Base-by-base conservation (phyloP, 2,888 invertebrate genomes). In the Aradus depressus region DNA sequence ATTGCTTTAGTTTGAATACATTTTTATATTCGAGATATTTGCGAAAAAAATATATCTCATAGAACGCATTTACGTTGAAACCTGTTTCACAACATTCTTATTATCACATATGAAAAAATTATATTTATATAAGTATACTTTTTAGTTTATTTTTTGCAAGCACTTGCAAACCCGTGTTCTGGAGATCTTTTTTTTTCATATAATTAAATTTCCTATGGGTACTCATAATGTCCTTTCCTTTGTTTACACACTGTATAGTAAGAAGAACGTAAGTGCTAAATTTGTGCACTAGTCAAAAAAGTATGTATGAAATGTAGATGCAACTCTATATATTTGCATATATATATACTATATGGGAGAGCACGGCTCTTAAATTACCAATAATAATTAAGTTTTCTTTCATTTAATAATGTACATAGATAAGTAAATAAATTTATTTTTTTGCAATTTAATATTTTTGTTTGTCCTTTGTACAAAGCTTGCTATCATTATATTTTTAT, bases 381-480 rank as follows among this genome's bases (percentile, higher is more conserved):
- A 39, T 49, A 49, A 49, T 41, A 41, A 22, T 49, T 41, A 26
- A 41, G 32, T 42, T 42, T 14, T 49, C n/a, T 49, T 26, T 28
- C 39, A 28, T 48, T 37, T 48, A 19, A 41, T 23, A 23, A n/a
- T 49, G 49, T 49, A 49, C n/a, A 49, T 49, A 49, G 38, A 23
- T 38, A 48, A 48, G 22, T 28, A 28, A 48, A 32, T 41, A 23
- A 35, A 32, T 41, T 41, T 41, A 25, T 26, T 28, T 26, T 41
- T 39, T 49, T 28, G 49, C 49, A 16, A n/a, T 49, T 31, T 49
- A 41, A 49, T 49, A 49, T 49, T 48, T 49, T 42, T 19, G n/a
- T n/a, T n/a, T n/a, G n/a, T n/a, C 28, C 41, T 28, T 22, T 49
- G 49, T 49, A 49, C 49, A 49, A 49, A 49, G 49, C 49, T 49